Evolutionary conservation across 2,888 invertebrate species (phyloP), one percentile per base, ranked within the genome.

Genomic region (Cheilosia impressa): DNA sequence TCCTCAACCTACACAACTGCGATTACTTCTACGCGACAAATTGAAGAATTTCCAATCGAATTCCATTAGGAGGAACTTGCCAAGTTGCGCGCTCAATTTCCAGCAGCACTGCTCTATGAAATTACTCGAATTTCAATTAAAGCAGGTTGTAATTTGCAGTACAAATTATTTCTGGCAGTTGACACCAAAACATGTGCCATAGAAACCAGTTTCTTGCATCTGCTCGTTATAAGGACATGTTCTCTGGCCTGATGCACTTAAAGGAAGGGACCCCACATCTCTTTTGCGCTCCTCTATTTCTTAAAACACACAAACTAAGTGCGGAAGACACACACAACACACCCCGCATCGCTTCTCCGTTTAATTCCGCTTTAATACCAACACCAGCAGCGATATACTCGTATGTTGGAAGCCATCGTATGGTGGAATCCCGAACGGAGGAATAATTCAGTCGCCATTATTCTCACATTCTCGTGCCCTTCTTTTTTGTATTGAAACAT

Each of bases 401-500:
- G n/a, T n/a, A 43, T 17, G 19, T 1, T 57, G 68, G 66, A 68
- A 78, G 62, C 72, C 78, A 82, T 66, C 72, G 60, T 72, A 60
- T 68, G 31, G 19, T 78, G 71, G 65, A 72, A 55, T 72, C 78
- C 78, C 62, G 57, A 83, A 78, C 78, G 55, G 60, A 60, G 82
- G 82, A 41, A 77, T 71, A 77, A 82, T 82, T 62, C 82, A 66
- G 52, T 69, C 34, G 72, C 66, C 47, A 69, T 78, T 78, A 83
- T 79, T 79, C 47, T 45, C 79, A 73, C 73, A 41, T 84, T 72
- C 72, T 60, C 52, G 38, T 38, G 27, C 13, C n/a, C 45, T 73
- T 43, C 52, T 47, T 81, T 81, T 85, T n/a, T n/a, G n/a, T 80
- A 76, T 76, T 80, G 66, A 82, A 82, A 82, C 77, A 82, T 77